Percentiles rank a stretch among this genome's conserved stretches.
Conservation (phyloP, 2,113 vertebrate genomes). For the Gallinago media region DNA sequence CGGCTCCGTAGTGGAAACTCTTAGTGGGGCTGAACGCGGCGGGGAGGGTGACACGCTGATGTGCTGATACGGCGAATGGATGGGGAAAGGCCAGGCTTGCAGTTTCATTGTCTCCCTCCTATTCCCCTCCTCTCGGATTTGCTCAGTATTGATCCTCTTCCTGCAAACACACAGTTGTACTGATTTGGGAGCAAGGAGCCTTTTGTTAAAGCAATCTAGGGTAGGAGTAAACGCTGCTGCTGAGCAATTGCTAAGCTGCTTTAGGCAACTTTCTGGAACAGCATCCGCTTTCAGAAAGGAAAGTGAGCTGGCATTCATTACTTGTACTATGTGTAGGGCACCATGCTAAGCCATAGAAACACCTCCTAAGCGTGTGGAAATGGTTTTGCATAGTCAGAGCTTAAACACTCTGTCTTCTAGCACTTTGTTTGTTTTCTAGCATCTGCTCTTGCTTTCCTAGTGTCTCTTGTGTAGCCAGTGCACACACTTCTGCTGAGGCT, state of each 20-base stretch:
- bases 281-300: not conserved
- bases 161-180: not conserved
- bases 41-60: not conserved
- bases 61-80: slow-evolving; percentile 4
- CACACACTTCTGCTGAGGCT: not conserved
- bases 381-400: not conserved
- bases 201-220: not conserved
- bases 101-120: slow-evolving; percentile 35
- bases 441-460: not conserved
- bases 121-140: not conserved
- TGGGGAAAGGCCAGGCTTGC: slow-evolving; percentile 25
- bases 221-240: not conserved
- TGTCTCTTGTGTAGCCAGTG: not conserved
- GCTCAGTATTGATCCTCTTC: not conserved
- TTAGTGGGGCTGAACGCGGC: not conserved
- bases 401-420: not conserved
- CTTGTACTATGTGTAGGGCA: not conserved
- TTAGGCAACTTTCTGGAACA: not conserved
- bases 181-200: not conserved
- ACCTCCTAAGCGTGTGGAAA: not conserved
- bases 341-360: not conserved
- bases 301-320: not conserved
- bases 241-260: not conserved
- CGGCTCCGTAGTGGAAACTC: not conserved
- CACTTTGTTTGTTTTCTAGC: not conserved